Base-by-base conservation (phyloP, 2,113 vertebrate species). In the Hiodon alosoides region DNA sequence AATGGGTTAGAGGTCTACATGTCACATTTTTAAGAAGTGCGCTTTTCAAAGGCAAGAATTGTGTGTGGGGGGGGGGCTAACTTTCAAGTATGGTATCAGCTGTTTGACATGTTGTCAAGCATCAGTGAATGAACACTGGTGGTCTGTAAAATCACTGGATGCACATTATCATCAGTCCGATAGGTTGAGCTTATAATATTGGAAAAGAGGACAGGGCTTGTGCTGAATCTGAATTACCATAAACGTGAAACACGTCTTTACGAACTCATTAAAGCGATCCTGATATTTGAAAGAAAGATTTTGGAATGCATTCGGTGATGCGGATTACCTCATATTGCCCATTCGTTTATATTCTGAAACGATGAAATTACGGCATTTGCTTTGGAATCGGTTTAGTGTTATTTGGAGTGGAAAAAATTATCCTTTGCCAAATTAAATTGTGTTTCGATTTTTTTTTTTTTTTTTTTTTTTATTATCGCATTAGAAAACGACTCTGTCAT, bases 401-500 rank as follows among this genome's bases (percentile, higher is more conserved):
- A 31, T 31, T 31, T 31, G 31, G 31, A 31, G 31, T 31, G 31
- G 31, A 31, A 31, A 31, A 31, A 31, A 47, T 66, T 4, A 83
- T 79, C 82, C 79, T 75, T 68, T 71, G 52, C 0, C 10, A 80
- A 89, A 72, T 82, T 83, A 88, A 88, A 87, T 17, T 69, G 78
- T 78, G 82, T 80, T 71, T 75, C 83, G 88, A 31, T 31, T 31
- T 84, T 57, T 57, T 75, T 67, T 69, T 69, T 69, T 31, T 31
- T 84, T 57, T 57, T 75, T 67, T 69, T 69, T 69, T 87, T 87
- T 87, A 86, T 82, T 81, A 83, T 81, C 86, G 88, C 78, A 84
- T 72, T 88, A 86, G 80, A 83, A 87, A 77, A 86, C 90, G 90
- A 89, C 85, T 87, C 89, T 87, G 89, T 90, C 86, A 87, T 91